phyloP scores from a whole-genome alignment of 2,113 vertebrate species.

The Nannobrachium achirus region DNA sequence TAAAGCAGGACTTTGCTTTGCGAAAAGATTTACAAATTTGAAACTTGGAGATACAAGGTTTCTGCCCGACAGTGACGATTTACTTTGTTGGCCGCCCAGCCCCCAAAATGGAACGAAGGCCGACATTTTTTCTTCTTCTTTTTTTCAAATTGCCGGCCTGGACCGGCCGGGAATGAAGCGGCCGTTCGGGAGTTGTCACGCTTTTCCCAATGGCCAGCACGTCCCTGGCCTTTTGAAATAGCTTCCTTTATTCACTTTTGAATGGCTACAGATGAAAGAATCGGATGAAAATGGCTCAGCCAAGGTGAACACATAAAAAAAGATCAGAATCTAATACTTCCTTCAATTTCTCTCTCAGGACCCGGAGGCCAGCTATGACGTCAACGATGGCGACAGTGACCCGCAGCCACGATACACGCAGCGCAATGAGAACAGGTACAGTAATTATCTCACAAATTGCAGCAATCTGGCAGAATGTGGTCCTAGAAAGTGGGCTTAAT shows the following conservation, averaged over 20 bases:
- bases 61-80: no score
- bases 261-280: neutral
- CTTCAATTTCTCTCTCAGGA: slow-evolving; percentile 78
- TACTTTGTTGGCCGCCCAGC: no score
- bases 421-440: slow-evolving; percentile 98
- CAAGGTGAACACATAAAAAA: neutral
- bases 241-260: neutral
- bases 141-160: no score
- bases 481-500: neutral
- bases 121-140: no score
- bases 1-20: no score
- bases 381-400: slow-evolving; percentile 95
- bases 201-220: no score
- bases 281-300: neutral
- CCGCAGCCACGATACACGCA: slow-evolving; percentile 96
- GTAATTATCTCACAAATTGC: slow-evolving; percentile 57
- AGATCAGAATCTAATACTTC: neutral
- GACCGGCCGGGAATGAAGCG: no score
- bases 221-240: neutral
- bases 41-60: no score
- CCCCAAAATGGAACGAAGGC: no score
- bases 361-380: slow-evolving; percentile 93
- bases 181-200: no score
- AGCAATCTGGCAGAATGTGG: neutral
- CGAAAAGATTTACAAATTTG: no score